Conservation (phyloP, 64 coral and sea anemone genomes). For the Montipora efflorescens region DNA sequence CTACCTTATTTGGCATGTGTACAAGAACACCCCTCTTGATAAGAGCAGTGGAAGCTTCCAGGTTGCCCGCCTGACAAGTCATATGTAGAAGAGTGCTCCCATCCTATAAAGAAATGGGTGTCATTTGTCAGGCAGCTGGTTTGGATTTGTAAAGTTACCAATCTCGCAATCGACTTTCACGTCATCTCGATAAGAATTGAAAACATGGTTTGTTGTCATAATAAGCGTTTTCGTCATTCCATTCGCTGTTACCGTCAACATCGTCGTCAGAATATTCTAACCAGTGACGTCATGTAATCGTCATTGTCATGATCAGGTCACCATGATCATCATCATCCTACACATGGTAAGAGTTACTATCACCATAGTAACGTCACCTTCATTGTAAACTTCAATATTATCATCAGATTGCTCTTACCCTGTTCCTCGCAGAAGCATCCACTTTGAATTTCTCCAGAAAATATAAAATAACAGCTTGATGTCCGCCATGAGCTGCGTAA, state of each 20-base stretch:
- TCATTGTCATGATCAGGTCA: neutral
- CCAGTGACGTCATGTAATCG: neutral
- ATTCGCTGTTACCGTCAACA: neutral
- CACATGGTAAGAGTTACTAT: no score
- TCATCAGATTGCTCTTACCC: slow-evolving; percentile 63
- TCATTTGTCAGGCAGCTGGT: no score
- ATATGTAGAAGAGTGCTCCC: slow-evolving; percentile 90
- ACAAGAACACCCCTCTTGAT: slow-evolving; percentile 85
- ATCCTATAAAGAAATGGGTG: slow-evolving; percentile 58
- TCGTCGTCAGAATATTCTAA: neutral
- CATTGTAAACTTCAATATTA: neutral
- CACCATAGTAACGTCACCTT: neutral
- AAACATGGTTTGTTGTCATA: no score
- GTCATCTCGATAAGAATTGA: no score
- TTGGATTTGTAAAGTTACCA: no score
- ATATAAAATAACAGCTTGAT: slow-evolving; percentile 77
- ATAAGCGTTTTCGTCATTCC: no score
- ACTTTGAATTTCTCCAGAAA: slow-evolving; percentile 92
- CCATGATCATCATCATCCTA: neutral
- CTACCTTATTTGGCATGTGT: slow-evolving; percentile 98
- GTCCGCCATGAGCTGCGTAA: slow-evolving; percentile 71
- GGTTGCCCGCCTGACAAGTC: slow-evolving; percentile 71
- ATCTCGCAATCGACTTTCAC: no score
- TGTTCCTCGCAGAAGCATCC: slow-evolving; percentile 72
- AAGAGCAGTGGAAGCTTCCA: slow-evolving; percentile 65